phyloP scores from a whole-genome alignment of 2,113 vertebrate species.

The Notothenia coriiceps region DNA sequence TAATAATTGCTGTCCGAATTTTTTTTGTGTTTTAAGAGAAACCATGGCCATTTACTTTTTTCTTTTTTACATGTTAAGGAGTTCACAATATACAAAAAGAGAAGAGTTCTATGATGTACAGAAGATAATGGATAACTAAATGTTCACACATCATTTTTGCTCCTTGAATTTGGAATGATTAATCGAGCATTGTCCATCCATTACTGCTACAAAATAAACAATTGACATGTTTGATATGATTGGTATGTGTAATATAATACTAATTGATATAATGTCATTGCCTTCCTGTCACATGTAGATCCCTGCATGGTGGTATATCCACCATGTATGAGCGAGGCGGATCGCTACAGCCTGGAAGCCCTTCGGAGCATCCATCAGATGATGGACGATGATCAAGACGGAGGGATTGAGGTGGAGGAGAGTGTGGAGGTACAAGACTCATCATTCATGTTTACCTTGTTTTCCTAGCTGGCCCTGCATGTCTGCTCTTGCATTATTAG shows the following conservation, averaged over 20 bases:
- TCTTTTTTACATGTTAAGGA: neutral
- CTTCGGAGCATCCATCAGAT: conserved; percentile 95
- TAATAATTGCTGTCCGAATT: neutral
- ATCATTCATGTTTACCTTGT: neutral
- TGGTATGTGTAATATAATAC: neutral
- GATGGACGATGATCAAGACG: conserved; percentile 98
- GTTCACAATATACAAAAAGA: neutral
- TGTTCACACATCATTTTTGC: neutral
- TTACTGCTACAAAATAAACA: too few species aligned
- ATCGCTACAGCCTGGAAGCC: conserved; percentile 93
- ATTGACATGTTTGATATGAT: neutral
- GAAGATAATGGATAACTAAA: neutral
- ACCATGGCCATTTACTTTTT: neutral
- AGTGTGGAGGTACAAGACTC: conserved; percentile 92
- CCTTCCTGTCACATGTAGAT: conserved; percentile 78
- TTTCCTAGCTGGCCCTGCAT: neutral
- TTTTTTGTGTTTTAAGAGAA: neutral
- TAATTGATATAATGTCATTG: neutral
- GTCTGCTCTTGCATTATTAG: conserved; percentile 13
- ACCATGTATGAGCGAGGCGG: conserved; percentile 92
- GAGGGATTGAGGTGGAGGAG: conserved; percentile 97
- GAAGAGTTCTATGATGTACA: neutral
- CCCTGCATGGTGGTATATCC: conserved; percentile 89
- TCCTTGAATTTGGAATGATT: neutral
- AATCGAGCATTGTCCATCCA: neutral